A percentile compares a stretch with the other conserved stretches of the same genome.
These are phyloP conservation scores for Bettongia penicillata DNA, from an alignment of 2,113 vertebrate species.

Conservation along the genomic window DNA sequence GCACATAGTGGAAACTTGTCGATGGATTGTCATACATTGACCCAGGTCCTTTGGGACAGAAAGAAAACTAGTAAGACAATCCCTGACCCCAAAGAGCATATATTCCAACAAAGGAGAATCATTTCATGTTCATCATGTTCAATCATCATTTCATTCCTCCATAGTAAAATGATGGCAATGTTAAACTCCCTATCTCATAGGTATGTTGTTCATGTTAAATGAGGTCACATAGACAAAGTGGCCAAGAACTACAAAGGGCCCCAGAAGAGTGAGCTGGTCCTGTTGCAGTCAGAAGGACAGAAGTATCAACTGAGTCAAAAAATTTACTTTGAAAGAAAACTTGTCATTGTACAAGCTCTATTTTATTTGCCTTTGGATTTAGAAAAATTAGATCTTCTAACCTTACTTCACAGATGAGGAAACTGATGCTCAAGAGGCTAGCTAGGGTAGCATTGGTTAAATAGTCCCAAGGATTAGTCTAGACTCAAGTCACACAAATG, in stretches of 20 bases:
- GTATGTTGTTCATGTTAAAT: conserved; percentile 22
- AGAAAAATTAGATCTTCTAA: neutral
- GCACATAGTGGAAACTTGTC: neutral
- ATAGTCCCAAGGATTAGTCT: too few relatives aligned
- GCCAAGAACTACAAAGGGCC: neutral
- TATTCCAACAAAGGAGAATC: neutral
- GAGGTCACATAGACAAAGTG: neutral
- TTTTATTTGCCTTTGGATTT: neutral
- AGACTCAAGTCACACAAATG: neutral
- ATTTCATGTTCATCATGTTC: too few relatives aligned
- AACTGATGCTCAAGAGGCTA: neutral
- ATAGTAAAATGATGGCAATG: conserved; percentile 8
- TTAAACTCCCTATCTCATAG: neutral
- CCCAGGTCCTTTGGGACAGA: neutral
- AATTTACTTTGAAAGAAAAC: neutral
- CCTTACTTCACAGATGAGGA: neutral
- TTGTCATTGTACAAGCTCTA: neutral
- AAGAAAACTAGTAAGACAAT: neutral
- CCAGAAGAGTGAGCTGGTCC: neutral
- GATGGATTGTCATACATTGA: neutral
- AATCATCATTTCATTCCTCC: conserved; percentile 16
- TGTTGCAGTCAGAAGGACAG: neutral
- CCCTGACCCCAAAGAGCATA: neutral
- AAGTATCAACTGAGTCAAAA: neutral
- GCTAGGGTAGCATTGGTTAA: too few relatives aligned